A percentile compares a stretch with the other conserved stretches of the same genome.
These are phyloP conservation scores for Gymnothorax reevesii DNA, from an alignment of 2,797 vertebrate genomes.

Conservation along the genomic window DNA sequence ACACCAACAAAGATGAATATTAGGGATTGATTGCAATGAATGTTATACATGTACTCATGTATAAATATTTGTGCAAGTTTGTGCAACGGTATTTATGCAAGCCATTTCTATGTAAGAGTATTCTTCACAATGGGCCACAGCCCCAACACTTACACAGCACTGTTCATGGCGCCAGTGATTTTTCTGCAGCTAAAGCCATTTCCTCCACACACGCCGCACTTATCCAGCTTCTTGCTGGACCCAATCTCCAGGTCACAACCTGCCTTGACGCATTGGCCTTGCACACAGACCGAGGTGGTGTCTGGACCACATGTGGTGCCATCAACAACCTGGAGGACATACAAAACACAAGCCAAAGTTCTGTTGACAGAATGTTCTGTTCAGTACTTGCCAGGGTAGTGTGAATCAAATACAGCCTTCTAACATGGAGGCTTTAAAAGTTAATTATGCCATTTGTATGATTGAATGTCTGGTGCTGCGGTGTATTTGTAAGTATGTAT, in stretches of 20 bases:
- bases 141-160: slow-evolving; percentile 76
- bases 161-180: slow-evolving; percentile 85
- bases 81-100: not conserved
- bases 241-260: slow-evolving; percentile 91
- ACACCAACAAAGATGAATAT: not conserved
- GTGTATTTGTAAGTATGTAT: not conserved
- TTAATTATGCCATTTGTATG: not conserved
- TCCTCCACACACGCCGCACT: slow-evolving; percentile 90
- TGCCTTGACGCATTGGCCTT: slow-evolving; percentile 94
- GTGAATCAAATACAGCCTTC: not conserved
- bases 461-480: not conserved
- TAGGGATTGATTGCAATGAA: not conserved
- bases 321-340: slow-evolving; percentile 81
- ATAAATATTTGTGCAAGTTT: not conserved
- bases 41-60: not conserved
- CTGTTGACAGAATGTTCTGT: not conserved
- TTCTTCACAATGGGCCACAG: not conserved
- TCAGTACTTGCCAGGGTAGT: not conserved
- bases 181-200: slow-evolving; percentile 85
- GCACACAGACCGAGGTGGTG: slow-evolving; percentile 91
- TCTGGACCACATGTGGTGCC: slow-evolving; percentile 93
- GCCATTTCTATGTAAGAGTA: not conserved
- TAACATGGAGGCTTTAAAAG: not conserved
- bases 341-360: not conserved
- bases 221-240: slow-evolving; percentile 89